Evolutionary conservation across 2,113 vertebrate species (phyloP).

Genomic region (Phodopus roborovskii): DNA sequence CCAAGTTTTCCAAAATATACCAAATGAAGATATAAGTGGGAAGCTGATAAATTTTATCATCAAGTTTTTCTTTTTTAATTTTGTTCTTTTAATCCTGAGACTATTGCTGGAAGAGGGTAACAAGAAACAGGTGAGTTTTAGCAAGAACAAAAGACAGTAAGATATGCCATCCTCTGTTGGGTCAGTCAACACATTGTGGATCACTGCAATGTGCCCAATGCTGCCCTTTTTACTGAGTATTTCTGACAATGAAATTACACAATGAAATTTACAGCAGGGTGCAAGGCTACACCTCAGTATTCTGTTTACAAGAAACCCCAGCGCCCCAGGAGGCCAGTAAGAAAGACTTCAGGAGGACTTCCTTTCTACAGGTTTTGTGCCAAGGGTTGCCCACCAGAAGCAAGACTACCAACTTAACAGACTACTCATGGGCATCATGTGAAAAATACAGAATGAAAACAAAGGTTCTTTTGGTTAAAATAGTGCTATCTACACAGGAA

Average conservation of each 20-base stretch:
- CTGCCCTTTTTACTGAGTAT: not conserved
- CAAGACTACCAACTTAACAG: not conserved
- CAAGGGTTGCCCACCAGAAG: not conserved
- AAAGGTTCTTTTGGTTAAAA: not conserved
- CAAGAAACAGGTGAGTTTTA: not conserved
- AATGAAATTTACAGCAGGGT: not conserved
- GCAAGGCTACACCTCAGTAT: not conserved
- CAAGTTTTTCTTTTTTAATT: not conserved
- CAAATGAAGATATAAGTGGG: slow-evolving; percentile 1
- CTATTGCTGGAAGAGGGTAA: not conserved
- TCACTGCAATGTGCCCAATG: not conserved
- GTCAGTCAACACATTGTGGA: not conserved
- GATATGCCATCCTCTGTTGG: not conserved
- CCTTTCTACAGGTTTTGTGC: not conserved
- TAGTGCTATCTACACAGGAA: not conserved
- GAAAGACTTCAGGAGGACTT: not conserved
- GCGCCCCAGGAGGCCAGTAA: not conserved
- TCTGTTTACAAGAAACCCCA: not conserved
- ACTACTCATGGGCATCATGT: not conserved
- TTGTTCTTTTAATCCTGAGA: not conserved
- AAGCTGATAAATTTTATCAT: not conserved
- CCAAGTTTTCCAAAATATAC: not conserved
- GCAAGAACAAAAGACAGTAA: not conserved
- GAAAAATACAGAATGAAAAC: not conserved
- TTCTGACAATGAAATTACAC: not conserved